Conservation (phyloP, 2,797 vertebrate species). For the Girardinus metallicus region DNA sequence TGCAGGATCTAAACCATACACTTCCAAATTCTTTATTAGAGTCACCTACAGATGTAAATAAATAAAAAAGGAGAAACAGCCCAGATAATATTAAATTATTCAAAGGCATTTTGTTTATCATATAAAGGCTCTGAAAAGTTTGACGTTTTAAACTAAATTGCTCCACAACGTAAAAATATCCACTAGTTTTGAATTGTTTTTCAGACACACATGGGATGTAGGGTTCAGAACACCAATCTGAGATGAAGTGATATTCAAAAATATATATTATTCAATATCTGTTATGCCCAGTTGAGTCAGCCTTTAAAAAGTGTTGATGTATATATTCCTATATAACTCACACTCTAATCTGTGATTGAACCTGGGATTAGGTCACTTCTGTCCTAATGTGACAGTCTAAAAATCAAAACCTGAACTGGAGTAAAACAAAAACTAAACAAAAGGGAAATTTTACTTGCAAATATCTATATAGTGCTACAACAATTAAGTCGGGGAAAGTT, state of each 20-base stretch:
- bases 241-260: background rate
- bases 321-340: background rate
- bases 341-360: background rate
- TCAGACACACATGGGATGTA: background rate
- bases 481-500: background rate
- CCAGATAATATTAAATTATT: background rate
- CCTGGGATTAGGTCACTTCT: background rate
- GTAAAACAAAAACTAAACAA: background rate
- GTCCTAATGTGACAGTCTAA: background rate
- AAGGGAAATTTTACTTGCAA: background rate
- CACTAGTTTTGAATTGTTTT: background rate
- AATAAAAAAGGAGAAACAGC: background rate
- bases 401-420: background rate
- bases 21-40: constrained; percentile 92
- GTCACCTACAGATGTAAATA: constrained; percentile 84
- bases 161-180: no score
- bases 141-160: background rate
- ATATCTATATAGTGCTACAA: background rate
- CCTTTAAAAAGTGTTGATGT: background rate
- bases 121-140: background rate
- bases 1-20: constrained; percentile 89
- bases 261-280: background rate
- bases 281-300: background rate
- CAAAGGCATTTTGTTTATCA: background rate
- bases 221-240: background rate